Base-by-base conservation (phyloP, 35 echinoderm and acorn worm species). In the Apostichopus californicus region DNA sequence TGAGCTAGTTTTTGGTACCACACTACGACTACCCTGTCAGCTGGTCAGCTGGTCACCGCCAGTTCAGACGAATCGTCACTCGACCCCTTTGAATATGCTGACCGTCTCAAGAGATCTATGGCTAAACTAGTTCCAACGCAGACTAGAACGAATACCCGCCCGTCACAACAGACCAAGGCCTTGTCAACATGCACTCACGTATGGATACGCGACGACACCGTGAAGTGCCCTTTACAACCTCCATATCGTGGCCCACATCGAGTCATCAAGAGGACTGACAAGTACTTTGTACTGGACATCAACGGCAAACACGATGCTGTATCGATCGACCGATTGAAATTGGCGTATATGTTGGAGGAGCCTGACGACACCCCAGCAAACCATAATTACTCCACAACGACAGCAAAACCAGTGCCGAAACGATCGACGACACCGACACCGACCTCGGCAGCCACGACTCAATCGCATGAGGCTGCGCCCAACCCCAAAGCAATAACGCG, bases 181-280 rank as follows among this genome's bases (percentile, higher is more conserved):
- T 54, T 86, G 1, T 0, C 5, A 7, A 25, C 56, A 28, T 92
- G 91, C n/a, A 70, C 79, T 17, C 79, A 92, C 64, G 80, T 92
- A 10, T 92, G 17, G 15, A 58, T 92, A 7, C 56, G 78, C 5
- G 58, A 21, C 9, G 91, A 92, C 53, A 53, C 26, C 8, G 91
- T 92, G 7, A 17, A 70, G 9, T 21, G 66, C 8, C 91, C 91
- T n/a, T 55, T 92, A 4, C 79, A 92, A 83, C 91, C 90, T 8
- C 78, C 91, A 21, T 92, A 92, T 14, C 23, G 57, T 2, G 90
- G 90, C 23, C 90, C 77, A 8, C 66, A 53, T 78, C 34, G 23
- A 9, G 91, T 92, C 9, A 25, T 83, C 9, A 5, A 10, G 22
- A 24, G 78, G 14, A 24, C 5, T 22, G 57, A 92, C 46, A 92